Base-by-base conservation (phyloP, 2,797 vertebrate species). In the Menidia menidia region DNA sequence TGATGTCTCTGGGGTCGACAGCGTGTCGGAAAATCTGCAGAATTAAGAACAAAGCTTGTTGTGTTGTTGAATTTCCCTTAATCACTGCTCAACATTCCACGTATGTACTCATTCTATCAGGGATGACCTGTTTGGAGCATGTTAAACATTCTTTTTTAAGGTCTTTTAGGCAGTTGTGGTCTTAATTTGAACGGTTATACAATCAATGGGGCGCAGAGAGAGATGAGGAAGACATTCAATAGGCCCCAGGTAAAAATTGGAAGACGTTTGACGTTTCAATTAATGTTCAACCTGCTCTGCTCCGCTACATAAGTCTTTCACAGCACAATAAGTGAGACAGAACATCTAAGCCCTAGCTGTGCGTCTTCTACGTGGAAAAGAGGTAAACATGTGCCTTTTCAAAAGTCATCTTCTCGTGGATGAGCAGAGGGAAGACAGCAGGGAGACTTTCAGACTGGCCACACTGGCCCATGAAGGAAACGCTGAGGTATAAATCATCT, bases 341-440 rank as follows among this genome's bases (percentile, higher is more conserved):
- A 11, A 47, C 31, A 33, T 60, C 15, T 47, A 16, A 14, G 9
- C 16, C 13, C 15, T 4, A 54, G 14, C 9, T 32, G 10, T 50
- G 7, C 16, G 12, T 30, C 42, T 42, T 9, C n/a, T 2, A n/a
- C 10, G 45, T 44, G 39, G 35, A 44, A 18, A 6, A 42, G 3
- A 7, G 13, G 14, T 25, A 30, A 60, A 60, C 13, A 68, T 68
- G 8, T 87, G 93, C 95, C 92, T 96, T 96, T 85, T 95, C 93
- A 92, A 97, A 95, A 25, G 69, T 91, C 82, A 95, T 92, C 83
- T 89, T 94, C 74, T 94, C 92, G 25, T 90, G 83, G 81, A 96
- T 91, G 30, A 89, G 71, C 55, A 96, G 83, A 43, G 95, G 94
- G 42, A 95, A 96, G 53, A 94, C 44, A 2, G 94, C 86, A 3